These are phyloP conservation scores for Lycophotia porphyrea DNA, from an alignment of 2,888 invertebrate genomes.

Conservation along the genomic window DNA sequence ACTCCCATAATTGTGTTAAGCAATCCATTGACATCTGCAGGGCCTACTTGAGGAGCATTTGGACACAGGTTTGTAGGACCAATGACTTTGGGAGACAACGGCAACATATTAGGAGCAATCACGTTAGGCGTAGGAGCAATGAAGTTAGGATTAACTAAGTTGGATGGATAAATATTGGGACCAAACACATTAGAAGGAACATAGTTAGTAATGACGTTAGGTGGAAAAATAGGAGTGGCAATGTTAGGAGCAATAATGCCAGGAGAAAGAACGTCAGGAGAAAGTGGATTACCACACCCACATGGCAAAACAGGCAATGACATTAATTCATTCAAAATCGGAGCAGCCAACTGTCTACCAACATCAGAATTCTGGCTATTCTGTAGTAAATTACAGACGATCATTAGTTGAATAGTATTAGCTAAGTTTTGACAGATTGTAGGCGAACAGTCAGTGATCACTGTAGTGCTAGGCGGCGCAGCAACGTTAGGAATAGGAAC, in stretches of 20 bases:
- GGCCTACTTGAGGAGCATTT: slow-evolving; percentile 33
- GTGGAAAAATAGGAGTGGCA: slow-evolving; percentile 31
- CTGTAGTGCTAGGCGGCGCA: slow-evolving; percentile 69
- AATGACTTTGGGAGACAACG: slow-evolving; percentile 32
- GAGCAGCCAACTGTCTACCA: slow-evolving; percentile 73
- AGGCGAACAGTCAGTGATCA: slow-evolving; percentile 83
- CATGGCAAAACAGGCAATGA: slow-evolving; percentile 71
- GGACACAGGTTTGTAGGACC: slow-evolving; percentile 14
- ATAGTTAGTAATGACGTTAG: slow-evolving; percentile 45
- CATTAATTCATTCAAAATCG: slow-evolving; percentile 75
- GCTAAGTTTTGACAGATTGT: slow-evolving; percentile 80
- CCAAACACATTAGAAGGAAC: slow-evolving; percentile 54
- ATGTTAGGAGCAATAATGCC: slow-evolving; percentile 20
- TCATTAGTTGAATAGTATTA: slow-evolving; percentile 82
- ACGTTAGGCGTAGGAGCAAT: slow-evolving; percentile 33
- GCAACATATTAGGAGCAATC: slow-evolving; percentile 19
- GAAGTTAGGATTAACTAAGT: slow-evolving; percentile 43
- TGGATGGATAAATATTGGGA: slow-evolving; percentile 44
- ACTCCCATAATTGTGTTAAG: slow-evolving; percentile 53
- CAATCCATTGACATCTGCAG: slow-evolving; percentile 48
- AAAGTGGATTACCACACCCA: slow-evolving; percentile 72
- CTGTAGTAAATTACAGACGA: slow-evolving; percentile 79
- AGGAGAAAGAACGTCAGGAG: slow-evolving; percentile 50
- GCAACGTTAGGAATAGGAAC: slow-evolving; percentile 59
- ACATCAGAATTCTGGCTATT: slow-evolving; percentile 72